Conservation (phyloP, 1,140 invertebrate genomes). For the Leptinotarsa undecemlineata region DNA sequence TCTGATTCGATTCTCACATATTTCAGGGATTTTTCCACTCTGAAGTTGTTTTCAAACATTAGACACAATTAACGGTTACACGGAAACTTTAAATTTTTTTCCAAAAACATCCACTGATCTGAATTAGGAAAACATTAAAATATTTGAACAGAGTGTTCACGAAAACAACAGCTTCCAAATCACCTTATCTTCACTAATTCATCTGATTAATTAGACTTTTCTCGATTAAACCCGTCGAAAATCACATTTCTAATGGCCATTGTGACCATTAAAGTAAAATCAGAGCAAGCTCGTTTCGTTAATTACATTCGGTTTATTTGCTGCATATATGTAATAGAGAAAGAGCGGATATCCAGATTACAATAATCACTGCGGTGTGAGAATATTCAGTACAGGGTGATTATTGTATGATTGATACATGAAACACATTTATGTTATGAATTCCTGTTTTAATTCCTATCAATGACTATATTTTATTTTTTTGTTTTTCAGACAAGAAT, state of each 20-base stretch:
- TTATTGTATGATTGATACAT: not conserved
- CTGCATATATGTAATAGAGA: not conserved
- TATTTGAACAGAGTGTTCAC: too few species aligned
- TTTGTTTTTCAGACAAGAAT: too few species aligned
- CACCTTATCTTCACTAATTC: constrained; percentile 1
- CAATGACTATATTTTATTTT: too few species aligned
- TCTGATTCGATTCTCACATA: too few species aligned
- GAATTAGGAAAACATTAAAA: too few species aligned
- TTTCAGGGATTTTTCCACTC: too few species aligned
- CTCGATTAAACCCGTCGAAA: not conserved
- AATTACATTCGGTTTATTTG: constrained; percentile 1
- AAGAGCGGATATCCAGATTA: constrained; percentile 7
- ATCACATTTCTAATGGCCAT: constrained; percentile 8
- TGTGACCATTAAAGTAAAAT: constrained; percentile 1
- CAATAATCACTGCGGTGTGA: not conserved
- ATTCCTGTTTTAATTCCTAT: too few species aligned
- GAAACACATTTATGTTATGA: too few species aligned
- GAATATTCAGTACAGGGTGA: not conserved
- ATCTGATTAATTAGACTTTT: not conserved
- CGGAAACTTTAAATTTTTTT: too few species aligned
- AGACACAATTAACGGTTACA: too few species aligned
- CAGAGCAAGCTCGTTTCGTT: not conserved
- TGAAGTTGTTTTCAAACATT: too few species aligned
- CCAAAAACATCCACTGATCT: too few species aligned
- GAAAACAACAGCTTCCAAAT: not conserved